Base-by-base conservation (phyloP, 2,888 invertebrate species). In the Selenia dentaria region DNA sequence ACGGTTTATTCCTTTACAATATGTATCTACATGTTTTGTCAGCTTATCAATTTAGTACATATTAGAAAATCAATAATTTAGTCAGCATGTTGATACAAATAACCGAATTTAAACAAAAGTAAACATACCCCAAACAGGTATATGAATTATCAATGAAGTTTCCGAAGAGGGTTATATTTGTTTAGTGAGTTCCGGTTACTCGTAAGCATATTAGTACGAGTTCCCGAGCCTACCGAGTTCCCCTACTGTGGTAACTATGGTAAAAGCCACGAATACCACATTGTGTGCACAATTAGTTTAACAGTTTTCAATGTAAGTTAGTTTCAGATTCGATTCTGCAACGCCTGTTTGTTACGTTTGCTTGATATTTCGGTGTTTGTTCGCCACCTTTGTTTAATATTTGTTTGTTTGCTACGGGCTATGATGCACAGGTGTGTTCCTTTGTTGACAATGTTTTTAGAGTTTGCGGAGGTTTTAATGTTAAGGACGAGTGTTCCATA, bases 211-310 rank as follows among this genome's bases (percentile, higher is more conserved):
- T 4, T 16, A 2, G 25, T 25, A 25, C n/a, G 10, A 10, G 22
- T 6, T 9, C 10, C 34, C 10, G 25, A 59, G 50, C 59, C 62
- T 74, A 79, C 6, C 13, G 14, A 37, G 29, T 9, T 76, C 78
- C 79, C 79, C 67, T 74, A 58, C 64, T 79, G 9, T 25, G 22
- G 25, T 25, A 78, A 67, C 67, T 55, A 59, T 66, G 35, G 59
- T 69, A 67, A 22, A 45, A 26, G 26, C 36, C 36, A 31, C 68
- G 64, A 66, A 67, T 65, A 65, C 71, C 76, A 67, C 79, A 72
- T 68, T 79, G 80, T 83, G 79, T 79, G 76, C 71, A 73, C 79
- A 76, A 79, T 83, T 83, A 80, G 77, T 79, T 76, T 70, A 78
- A 79, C 76, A 70, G 73, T 77, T 82, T 76, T 75, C 60, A 75